A percentile compares a stretch with the other conserved stretches of the same genome.
Evolutionary conservation across 2,113 vertebrate genomes (phyloP).

Genomic region (Cromileptes altivelis): DNA sequence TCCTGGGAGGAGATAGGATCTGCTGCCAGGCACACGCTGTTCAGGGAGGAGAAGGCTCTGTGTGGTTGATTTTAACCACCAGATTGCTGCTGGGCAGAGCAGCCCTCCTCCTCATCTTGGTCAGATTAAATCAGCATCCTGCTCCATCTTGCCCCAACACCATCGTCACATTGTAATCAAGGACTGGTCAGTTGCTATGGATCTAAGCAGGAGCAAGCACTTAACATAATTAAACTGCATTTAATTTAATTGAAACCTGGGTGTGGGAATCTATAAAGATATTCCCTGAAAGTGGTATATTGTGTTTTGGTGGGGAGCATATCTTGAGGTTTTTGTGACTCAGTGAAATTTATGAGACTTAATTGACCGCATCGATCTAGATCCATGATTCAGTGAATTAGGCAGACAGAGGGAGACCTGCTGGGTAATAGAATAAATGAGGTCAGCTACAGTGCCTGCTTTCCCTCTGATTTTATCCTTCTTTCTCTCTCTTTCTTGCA

Average conservation of each 20-base stretch:
- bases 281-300: slow-evolving; percentile 31
- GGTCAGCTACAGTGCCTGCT: slow-evolving; percentile 47
- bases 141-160: slow-evolving; percentile 4
- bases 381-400: slow-evolving; percentile 54
- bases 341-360: slow-evolving; percentile 49
- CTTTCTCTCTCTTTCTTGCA: slow-evolving; percentile 32
- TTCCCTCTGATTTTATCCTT: not conserved
- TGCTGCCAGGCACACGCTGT: slow-evolving; percentile 37
- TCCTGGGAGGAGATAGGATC: slow-evolving; percentile 38
- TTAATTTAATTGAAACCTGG: slow-evolving; percentile 41
- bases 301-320: slow-evolving; percentile 10
- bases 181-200: slow-evolving; percentile 10
- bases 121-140: slow-evolving; percentile 33
- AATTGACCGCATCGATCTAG: slow-evolving; percentile 65
- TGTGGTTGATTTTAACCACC: slow-evolving; percentile 25
- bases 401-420: slow-evolving; percentile 49
- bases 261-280: slow-evolving; percentile 33
- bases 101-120: not conserved
- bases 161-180: slow-evolving; percentile 31
- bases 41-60: slow-evolving; percentile 21
- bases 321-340: slow-evolving; percentile 35
- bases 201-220: slow-evolving; percentile 29
- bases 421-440: slow-evolving; percentile 64
- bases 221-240: slow-evolving; percentile 65
- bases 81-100: not conserved